These are phyloP conservation scores for Coptodon rendalli DNA, from an alignment of 2,113 vertebrate genomes.

Conservation along the genomic window DNA sequence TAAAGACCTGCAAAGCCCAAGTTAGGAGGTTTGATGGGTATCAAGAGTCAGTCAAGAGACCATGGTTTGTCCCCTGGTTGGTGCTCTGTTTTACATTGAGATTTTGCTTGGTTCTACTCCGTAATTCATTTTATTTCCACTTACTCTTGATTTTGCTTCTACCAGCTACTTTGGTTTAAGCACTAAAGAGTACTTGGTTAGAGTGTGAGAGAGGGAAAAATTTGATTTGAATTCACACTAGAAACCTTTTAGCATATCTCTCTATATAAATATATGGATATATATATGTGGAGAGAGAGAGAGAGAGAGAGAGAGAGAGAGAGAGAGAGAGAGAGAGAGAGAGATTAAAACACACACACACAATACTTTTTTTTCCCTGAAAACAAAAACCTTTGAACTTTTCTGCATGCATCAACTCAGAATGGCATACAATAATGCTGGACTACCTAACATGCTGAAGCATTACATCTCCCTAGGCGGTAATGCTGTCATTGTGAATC, in stretches of 20 bases:
- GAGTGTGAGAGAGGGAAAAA: background rate
- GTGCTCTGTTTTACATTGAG: background rate
- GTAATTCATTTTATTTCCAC: background rate
- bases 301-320: background rate
- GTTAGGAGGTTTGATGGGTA: background rate
- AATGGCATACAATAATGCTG: background rate
- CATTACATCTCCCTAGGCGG: background rate
- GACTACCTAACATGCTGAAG: background rate
- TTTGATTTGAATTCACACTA: background rate
- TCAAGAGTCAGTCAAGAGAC: background rate
- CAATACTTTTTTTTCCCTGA: background rate
- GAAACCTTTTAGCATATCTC: background rate
- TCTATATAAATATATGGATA: background rate
- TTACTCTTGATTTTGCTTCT: background rate
- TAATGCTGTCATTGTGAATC: background rate
- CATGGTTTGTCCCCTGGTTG: background rate
- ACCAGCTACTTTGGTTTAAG: background rate
- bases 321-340: fast-evolving
- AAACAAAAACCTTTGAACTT: background rate
- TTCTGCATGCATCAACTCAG: background rate
- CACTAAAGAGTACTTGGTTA: background rate
- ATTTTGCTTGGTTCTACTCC: background rate
- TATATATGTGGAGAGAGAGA: no score
- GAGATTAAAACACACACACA: background rate
- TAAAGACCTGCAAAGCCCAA: background rate